Evolutionary conservation across 2,113 vertebrate genomes (phyloP).

Genomic region (Clinocottus analis): DNA sequence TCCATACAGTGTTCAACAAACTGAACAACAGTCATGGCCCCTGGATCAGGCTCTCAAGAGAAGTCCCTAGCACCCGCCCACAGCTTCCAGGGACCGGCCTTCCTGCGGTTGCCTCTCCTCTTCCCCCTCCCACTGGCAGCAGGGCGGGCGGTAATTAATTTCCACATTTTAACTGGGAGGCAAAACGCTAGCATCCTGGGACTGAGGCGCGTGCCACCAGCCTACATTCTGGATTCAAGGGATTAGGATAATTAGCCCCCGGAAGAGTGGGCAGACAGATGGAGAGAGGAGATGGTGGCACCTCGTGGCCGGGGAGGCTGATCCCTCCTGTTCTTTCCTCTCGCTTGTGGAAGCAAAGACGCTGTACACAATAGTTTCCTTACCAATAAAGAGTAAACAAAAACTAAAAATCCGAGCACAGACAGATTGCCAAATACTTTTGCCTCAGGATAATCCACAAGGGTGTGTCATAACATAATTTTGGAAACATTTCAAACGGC

Average conservation of each 20-base stretch:
- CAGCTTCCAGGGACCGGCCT: constrained; percentile 70
- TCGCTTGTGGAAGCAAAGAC: constrained; percentile 49
- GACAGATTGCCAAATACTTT: constrained; percentile 65
- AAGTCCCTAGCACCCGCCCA: constrained; percentile 59
- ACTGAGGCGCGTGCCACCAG: constrained; percentile 76
- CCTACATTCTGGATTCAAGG: constrained; percentile 81
- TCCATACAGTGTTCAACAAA: constrained; percentile 25
- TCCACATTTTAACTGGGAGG: constrained; percentile 85
- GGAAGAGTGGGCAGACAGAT: constrained; percentile 84
- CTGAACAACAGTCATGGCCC: constrained; percentile 25
- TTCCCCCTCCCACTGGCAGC: constrained; percentile 78
- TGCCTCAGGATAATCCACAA: constrained; percentile 56
- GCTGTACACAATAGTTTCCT: constrained; percentile 71
- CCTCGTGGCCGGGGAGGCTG: constrained; percentile 67
- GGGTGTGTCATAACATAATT: constrained; percentile 29
- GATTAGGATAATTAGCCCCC: constrained; percentile 88
- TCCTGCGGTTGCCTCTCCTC: constrained; percentile 62
- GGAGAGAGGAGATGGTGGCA: constrained; percentile 79
- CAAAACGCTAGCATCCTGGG: constrained; percentile 82
- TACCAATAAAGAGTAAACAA: constrained; percentile 19
- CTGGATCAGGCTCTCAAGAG: constrained; percentile 36
- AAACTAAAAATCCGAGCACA: constrained; percentile 25
- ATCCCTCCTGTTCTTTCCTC: constrained; percentile 67
- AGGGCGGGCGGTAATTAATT: constrained; percentile 86
- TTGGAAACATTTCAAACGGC: constrained; percentile 41